Evolutionary conservation across 2,113 vertebrate species (phyloP).

Genomic region (Peromyscus leucopus): DNA sequence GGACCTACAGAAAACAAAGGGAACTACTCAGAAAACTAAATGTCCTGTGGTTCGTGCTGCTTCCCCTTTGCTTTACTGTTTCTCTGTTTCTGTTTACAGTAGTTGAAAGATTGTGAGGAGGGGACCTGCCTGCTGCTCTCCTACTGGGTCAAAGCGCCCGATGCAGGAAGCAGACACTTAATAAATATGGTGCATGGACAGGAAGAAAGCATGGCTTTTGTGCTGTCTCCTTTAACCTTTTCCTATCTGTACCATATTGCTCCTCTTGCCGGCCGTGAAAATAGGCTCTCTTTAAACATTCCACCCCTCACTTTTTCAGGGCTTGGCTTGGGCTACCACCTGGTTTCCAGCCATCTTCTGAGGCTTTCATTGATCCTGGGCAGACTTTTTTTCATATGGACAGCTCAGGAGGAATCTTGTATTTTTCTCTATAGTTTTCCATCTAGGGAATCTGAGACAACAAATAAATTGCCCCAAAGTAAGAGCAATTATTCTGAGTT

Average conservation of each 20-base stretch:
- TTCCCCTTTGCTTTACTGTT: not conserved
- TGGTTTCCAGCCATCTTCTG: not conserved
- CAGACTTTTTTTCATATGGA: not conserved
- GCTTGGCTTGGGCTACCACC: not conserved
- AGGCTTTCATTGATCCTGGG: not conserved
- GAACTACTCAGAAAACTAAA: not conserved
- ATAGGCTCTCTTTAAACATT: not conserved
- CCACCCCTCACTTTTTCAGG: not conserved
- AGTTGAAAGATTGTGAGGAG: not conserved
- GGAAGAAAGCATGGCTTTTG: not conserved
- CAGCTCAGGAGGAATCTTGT: not conserved
- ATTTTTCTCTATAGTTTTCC: not conserved
- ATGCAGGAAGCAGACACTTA: not conserved
- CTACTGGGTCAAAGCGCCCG: not conserved
- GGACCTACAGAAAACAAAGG: not conserved
- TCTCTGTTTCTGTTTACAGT: not conserved
- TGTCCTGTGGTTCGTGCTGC: not conserved
- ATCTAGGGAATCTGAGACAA: not conserved
- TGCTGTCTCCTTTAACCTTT: not conserved
- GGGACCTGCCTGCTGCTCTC: not conserved
- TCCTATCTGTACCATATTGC: not conserved
- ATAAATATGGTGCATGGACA: not conserved
- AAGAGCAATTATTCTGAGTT: not conserved
- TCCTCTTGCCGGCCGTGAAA: not conserved
- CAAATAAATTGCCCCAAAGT: not conserved